These are phyloP conservation scores for Notiomystis cincta DNA, from an alignment of 2,113 vertebrate genomes.

Conservation along the genomic window DNA sequence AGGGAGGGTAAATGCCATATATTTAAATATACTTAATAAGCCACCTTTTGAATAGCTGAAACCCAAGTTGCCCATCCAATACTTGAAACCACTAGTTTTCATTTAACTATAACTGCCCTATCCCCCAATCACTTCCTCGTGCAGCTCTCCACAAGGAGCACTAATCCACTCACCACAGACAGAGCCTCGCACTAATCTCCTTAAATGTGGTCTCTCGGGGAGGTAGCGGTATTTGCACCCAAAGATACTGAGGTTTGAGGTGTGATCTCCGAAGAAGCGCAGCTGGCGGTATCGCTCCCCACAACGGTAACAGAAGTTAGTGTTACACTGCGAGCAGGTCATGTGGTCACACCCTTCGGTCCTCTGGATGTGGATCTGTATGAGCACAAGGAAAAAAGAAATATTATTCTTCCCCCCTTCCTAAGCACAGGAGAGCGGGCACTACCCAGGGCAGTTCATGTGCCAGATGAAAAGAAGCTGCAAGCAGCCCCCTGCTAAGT, in stretches of 20 bases:
- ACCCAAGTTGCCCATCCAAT: not conserved
- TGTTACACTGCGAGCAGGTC: conserved; percentile 96
- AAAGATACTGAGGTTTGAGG: conserved; percentile 98
- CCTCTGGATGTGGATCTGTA: conserved; percentile 96
- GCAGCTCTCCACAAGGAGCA: not conserved
- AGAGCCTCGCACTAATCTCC: conserved; percentile 91
- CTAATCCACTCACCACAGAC: conserved; percentile 87
- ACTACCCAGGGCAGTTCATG: fast-evolving
- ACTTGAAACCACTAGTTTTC: not conserved
- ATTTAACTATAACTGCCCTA: not conserved
- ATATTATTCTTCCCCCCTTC: not conserved
- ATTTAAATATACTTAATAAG: not conserved
- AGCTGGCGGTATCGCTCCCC: conserved; percentile 94
- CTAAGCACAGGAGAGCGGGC: not conserved
- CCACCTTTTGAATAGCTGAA: not conserved
- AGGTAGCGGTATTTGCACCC: conserved; percentile 99
- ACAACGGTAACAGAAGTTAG: conserved; percentile 98
- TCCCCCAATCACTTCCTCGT: not conserved
- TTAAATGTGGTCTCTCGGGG: conserved; percentile 92
- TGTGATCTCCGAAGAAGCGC: conserved; percentile 97
- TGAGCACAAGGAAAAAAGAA: not conserved
- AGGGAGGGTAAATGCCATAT: not conserved
- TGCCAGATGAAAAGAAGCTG: not conserved
- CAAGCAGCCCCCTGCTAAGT: not conserved
- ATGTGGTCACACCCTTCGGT: conserved; percentile 98